Conservation (phyloP, 2,797 vertebrate genomes). For the Epinephelus malabaricus region DNA sequence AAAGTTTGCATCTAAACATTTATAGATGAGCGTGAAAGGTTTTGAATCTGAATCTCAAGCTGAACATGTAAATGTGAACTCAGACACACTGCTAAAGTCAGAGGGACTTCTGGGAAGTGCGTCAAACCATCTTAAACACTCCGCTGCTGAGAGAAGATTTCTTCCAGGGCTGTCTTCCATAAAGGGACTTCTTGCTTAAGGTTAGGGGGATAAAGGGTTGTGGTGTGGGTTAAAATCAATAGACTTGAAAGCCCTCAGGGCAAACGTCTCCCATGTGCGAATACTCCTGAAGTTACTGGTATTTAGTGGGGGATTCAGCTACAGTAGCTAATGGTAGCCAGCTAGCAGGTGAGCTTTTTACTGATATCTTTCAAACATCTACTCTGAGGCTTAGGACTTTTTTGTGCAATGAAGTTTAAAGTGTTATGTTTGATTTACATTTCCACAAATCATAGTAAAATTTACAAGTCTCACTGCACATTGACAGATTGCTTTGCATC, state of each 20-base stretch:
- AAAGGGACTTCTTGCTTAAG: no score
- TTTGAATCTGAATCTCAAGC: background rate
- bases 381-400: background rate
- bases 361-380: background rate
- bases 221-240: no score
- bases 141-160: no score
- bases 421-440: background rate
- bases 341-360: background rate
- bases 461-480: background rate
- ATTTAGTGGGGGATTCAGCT: background rate
- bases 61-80: background rate
- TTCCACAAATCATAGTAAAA: background rate
- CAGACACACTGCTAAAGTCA: background rate
- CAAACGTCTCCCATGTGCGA: no score
- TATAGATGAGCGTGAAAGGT: constrained; percentile 12
- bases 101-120: background rate
- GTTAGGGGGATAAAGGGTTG: no score
- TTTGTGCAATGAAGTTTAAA: background rate
- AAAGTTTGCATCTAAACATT: background rate
- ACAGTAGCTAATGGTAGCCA: background rate
- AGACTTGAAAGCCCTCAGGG: no score
- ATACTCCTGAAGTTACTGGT: background rate
- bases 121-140: background rate
- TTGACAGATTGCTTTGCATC: background rate
- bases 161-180: no score